A percentile compares a stretch with the other conserved stretches of the same genome.
Conservation (phyloP, 2,797 vertebrate genomes). For the Phaenicophaeus curvirostris region DNA sequence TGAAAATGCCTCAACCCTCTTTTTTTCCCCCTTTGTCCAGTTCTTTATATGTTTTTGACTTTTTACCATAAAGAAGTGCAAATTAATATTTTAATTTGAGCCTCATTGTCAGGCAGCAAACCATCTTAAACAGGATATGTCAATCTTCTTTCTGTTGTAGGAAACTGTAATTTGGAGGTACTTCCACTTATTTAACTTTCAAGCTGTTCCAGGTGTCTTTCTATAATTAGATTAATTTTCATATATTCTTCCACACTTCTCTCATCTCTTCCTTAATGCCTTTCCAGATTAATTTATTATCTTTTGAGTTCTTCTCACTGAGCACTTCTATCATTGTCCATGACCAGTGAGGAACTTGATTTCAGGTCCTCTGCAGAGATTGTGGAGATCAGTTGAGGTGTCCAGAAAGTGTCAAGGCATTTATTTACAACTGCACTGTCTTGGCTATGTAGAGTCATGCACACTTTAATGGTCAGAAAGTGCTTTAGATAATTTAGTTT, state of each 20-base stretch:
- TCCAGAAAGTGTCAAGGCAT: not conserved
- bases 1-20: not conserved
- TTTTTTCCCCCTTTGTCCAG: not conserved
- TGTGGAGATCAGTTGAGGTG: not conserved
- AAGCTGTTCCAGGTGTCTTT: conserved; percentile 4
- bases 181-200: not conserved
- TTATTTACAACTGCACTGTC: not conserved
- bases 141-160: not conserved
- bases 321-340: not conserved
- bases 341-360: not conserved
- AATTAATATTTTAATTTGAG: not conserved
- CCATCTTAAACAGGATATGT: not conserved
- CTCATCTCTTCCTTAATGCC: not conserved
- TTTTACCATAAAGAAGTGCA: not conserved
- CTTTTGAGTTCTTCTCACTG: not conserved
- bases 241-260: not conserved
- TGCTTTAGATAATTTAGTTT: not conserved
- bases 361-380: not conserved
- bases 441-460: not conserved
- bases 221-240: not conserved
- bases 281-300: not conserved
- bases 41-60: not conserved
- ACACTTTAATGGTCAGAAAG: not conserved
- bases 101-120: not conserved
- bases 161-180: not conserved